phyloP scores from a whole-genome alignment of 2,797 vertebrate genomes.

The Fringilla coelebs region DNA sequence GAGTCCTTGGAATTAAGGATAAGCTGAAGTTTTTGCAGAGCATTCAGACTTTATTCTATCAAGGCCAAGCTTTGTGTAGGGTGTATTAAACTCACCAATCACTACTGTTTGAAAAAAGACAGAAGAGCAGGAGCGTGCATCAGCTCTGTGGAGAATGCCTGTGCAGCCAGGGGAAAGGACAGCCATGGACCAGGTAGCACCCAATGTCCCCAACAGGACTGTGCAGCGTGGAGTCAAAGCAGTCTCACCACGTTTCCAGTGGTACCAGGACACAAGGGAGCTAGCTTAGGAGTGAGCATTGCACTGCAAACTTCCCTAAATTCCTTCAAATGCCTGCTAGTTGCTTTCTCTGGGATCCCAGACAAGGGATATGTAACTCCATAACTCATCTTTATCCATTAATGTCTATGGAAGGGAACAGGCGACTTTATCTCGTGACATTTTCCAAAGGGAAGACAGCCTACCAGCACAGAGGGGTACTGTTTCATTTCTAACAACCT shows the following conservation, averaged over 20 bases:
- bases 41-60: background rate
- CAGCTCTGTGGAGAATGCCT: rapidly evolving
- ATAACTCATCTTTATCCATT: background rate
- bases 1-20: slow-evolving; percentile 1
- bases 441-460: background rate
- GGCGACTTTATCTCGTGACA: background rate
- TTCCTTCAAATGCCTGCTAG: background rate
- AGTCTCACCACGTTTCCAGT: rapidly evolving
- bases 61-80: background rate
- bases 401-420: background rate
- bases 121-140: background rate
- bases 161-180: background rate
- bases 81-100: background rate
- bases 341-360: background rate
- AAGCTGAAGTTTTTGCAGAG: background rate
- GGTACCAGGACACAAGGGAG: background rate
- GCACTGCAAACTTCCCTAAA: background rate
- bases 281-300: background rate
- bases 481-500: background rate
- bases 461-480: background rate
- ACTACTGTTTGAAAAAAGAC: background rate
- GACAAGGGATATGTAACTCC: background rate
- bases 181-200: background rate
- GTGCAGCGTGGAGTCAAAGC: background rate
- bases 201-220: background rate